These are phyloP conservation scores for Pandemis heparana DNA, from an alignment of 2,888 invertebrate genomes.

Conservation along the genomic window DNA sequence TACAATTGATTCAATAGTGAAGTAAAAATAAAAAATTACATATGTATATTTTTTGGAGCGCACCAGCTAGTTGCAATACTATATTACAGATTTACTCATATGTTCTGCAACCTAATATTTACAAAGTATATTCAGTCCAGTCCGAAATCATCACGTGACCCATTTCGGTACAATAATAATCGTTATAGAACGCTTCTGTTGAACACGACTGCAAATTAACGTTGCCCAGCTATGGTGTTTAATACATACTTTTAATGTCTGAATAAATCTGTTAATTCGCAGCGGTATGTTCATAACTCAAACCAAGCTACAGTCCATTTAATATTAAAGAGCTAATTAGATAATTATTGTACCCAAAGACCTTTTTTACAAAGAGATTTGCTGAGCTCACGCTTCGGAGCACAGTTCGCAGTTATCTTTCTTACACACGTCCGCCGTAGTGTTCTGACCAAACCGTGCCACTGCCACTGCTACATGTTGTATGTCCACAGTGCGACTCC, in stretches of 20 bases:
- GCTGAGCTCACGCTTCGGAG: conserved; percentile 51
- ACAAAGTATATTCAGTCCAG: conserved; percentile 54
- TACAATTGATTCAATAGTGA: conserved; percentile 7
- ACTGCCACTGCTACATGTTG: conserved; percentile 38
- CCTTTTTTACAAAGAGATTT: conserved; percentile 44
- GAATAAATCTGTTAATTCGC: neutral
- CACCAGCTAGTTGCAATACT: neutral
- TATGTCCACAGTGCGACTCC: conserved; percentile 30
- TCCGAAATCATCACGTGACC: conserved; percentile 37
- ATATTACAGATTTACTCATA: conserved; percentile 19
- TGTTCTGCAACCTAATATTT: conserved; percentile 47
- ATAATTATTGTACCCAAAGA: conserved; percentile 38
- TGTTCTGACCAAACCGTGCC: conserved; percentile 45
- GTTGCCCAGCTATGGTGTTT: neutral
- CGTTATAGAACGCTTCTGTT: neutral
- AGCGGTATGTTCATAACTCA: neutral
- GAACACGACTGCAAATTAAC: neutral
- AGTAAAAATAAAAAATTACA: conserved; percentile 6
- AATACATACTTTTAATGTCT: neutral
- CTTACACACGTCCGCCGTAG: conserved; percentile 23
- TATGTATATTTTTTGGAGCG: conserved; percentile 1
- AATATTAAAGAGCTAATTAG: conserved; percentile 12
- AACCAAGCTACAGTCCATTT: neutral
- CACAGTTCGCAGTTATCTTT: conserved; percentile 12
- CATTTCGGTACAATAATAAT: conserved; percentile 27